Evolutionary conservation across 2,113 vertebrate species (phyloP).

Genomic region (Tapirus terrestris): DNA sequence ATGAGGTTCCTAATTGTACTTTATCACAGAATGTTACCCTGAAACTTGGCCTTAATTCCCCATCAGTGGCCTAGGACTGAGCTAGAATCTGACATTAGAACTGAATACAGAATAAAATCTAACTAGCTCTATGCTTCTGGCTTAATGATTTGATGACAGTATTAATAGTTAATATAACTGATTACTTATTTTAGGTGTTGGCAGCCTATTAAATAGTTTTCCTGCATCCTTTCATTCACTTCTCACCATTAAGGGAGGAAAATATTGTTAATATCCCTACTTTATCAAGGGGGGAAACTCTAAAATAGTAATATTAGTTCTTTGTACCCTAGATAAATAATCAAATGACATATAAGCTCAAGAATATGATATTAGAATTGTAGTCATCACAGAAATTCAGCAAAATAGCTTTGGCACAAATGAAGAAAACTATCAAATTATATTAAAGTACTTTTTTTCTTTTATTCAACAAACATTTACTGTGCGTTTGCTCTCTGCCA

Average conservation of each 20-base stretch:
- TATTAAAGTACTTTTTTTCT: background rate
- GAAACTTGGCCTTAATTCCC: background rate
- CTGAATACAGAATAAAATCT: background rate
- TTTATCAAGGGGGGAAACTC: background rate
- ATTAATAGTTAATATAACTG: background rate
- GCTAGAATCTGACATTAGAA: background rate
- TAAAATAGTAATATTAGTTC: background rate
- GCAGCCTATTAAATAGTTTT: background rate
- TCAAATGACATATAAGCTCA: background rate
- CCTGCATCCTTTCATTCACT: background rate
- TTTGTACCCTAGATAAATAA: background rate
- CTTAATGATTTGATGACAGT: background rate
- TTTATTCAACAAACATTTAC: background rate
- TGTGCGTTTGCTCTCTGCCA: background rate
- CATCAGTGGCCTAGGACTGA: background rate
- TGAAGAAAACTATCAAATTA: background rate
- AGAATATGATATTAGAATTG: background rate
- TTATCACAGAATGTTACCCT: background rate
- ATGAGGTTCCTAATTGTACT: background rate
- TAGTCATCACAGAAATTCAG: background rate
- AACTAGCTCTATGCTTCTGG: background rate
- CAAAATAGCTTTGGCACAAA: background rate
- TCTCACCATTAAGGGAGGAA: background rate
- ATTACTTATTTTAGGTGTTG: background rate
- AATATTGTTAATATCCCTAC: background rate